phyloP scores from a whole-genome alignment of 2,113 vertebrate species.

The Pterocles orientalis region DNA sequence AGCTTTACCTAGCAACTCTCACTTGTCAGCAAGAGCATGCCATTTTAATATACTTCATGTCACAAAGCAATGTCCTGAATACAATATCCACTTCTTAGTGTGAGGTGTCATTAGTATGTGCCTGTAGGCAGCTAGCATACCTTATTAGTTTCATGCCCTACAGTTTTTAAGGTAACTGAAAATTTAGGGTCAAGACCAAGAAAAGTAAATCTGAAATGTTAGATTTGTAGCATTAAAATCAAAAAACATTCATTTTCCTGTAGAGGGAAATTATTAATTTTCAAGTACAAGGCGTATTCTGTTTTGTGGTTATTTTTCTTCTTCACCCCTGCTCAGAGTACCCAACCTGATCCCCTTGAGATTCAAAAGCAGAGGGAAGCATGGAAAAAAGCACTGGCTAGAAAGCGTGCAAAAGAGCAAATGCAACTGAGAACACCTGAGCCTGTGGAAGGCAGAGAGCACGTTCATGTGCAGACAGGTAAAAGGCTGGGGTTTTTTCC shows the following conservation, averaged over 20 bases:
- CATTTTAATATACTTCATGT: neutral
- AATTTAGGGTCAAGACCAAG: neutral
- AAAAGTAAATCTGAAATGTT: neutral
- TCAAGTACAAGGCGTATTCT: neutral
- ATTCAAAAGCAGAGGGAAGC: slow-evolving; percentile 74
- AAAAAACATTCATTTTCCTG: neutral
- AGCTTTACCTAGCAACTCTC: neutral
- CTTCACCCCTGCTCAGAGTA: slow-evolving; percentile 53
- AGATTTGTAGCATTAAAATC: neutral
- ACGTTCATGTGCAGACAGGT: slow-evolving; percentile 91
- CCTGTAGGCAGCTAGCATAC: neutral
- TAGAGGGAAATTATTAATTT: neutral
- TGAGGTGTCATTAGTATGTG: neutral
- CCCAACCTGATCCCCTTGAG: slow-evolving; percentile 70
- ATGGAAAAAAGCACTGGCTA: slow-evolving; percentile 69
- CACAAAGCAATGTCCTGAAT: neutral
- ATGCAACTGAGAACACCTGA: slow-evolving; percentile 72
- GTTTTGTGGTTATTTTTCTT: neutral
- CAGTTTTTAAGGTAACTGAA: neutral
- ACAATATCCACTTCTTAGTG: neutral
- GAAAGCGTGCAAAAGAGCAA: slow-evolving; percentile 70
- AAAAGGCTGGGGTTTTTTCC: neutral
- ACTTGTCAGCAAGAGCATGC: neutral
- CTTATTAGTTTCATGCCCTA: neutral
- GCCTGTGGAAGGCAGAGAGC: slow-evolving; percentile 80